phyloP scores from a whole-genome alignment of 2,888 invertebrate genomes.

The Lasioglossum zephyrum region DNA sequence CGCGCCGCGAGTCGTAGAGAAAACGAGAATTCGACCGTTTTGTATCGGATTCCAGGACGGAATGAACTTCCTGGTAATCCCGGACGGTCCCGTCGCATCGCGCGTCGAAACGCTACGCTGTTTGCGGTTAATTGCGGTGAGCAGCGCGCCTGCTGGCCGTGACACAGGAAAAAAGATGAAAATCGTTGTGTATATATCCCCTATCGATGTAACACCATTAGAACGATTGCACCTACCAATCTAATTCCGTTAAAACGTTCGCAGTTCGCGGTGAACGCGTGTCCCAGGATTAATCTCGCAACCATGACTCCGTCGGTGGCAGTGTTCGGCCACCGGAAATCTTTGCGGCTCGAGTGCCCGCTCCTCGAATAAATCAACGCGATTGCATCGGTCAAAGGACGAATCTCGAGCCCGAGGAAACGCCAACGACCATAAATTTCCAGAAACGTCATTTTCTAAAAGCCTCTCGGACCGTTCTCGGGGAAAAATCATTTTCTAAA shows the following conservation, averaged over 20 bases:
- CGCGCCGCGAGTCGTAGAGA: not conserved
- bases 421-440: not conserved
- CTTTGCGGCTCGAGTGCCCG: not conserved
- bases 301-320: slow-evolving; percentile 1
- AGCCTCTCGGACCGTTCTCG: not conserved
- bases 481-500: not conserved
- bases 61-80: slow-evolving; percentile 5
- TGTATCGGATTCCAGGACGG: slow-evolving; percentile 7
- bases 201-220: slow-evolving; percentile 52
- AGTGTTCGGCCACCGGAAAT: not conserved
- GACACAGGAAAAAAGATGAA: slow-evolving; percentile 19
- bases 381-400: slow-evolving; percentile 1
- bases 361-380: not conserved
- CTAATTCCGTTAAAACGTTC: slow-evolving; percentile 56
- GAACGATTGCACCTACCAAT: slow-evolving; percentile 48
- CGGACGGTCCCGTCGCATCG: not conserved
- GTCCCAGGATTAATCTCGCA: slow-evolving; percentile 32
- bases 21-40: not conserved
- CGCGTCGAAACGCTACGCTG: not conserved
- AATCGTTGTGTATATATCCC: not conserved
- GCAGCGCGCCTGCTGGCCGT: not conserved
- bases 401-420: slow-evolving; percentile 2
- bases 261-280: slow-evolving; percentile 4
- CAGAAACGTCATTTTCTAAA: not conserved
- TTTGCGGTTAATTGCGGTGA: slow-evolving; percentile 49